Conservation (phyloP, 2,113 vertebrate genomes). For the Tympanuchus pallidicinctus region DNA sequence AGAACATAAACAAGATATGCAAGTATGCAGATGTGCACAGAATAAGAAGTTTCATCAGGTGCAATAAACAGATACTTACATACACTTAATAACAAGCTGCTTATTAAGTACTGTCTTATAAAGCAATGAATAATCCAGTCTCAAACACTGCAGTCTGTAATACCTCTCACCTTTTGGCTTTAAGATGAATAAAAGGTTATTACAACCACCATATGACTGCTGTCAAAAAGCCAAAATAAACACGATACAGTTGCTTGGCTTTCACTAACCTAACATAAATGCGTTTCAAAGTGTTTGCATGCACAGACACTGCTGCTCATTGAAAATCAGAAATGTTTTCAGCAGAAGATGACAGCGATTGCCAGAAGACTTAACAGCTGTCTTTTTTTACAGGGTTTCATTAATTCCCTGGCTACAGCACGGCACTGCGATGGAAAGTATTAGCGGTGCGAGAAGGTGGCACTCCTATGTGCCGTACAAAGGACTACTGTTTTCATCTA, state of each 20-base stretch:
- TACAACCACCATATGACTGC: slow-evolving; percentile 44
- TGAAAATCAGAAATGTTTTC: slow-evolving; percentile 63
- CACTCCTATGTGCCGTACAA: slow-evolving; percentile 52
- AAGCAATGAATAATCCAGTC: slow-evolving; percentile 47
- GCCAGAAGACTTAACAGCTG: slow-evolving; percentile 53
- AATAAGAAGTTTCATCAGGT: slow-evolving; percentile 37
- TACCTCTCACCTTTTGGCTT: slow-evolving; percentile 66
- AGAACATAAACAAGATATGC: neutral
- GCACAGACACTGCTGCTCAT: slow-evolving; percentile 47
- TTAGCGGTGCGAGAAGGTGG: slow-evolving; percentile 50
- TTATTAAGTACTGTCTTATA: slow-evolving; percentile 27
- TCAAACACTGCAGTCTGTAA: slow-evolving; percentile 49
- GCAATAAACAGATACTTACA: slow-evolving; percentile 40
- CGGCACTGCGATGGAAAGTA: slow-evolving; percentile 26
- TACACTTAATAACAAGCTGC: slow-evolving; percentile 29
- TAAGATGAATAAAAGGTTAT: slow-evolving; percentile 62
- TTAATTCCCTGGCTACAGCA: slow-evolving; percentile 55
- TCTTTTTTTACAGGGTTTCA: slow-evolving; percentile 28
- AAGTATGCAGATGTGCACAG: neutral
- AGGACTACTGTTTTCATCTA: slow-evolving; percentile 73
- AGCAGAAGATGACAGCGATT: slow-evolving; percentile 32
- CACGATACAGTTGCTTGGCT: slow-evolving; percentile 28
- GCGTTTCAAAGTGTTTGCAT: slow-evolving; percentile 10
- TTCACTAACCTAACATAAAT: slow-evolving; percentile 58
- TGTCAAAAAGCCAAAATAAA: slow-evolving; percentile 69